Conservation (phyloP, 2,888 invertebrate species). For the Epinotia brunnichana region DNA sequence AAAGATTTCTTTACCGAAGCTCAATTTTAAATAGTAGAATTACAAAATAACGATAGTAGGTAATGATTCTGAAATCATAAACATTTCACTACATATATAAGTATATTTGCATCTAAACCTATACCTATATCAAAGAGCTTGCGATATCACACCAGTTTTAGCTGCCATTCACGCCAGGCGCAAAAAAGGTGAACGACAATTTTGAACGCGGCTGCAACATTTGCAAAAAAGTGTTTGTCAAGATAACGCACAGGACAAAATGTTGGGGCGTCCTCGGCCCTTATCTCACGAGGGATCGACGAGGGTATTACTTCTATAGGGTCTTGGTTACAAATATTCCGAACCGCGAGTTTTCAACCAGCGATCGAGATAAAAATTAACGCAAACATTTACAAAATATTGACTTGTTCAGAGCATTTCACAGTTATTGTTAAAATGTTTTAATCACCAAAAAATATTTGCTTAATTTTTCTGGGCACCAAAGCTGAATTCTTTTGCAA, state of each 20-base stretch:
- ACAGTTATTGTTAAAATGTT: too few relatives aligned
- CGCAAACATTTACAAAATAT: neutral
- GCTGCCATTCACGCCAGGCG: slow-evolving; percentile 12
- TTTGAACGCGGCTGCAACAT: slow-evolving; percentile 30
- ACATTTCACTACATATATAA: neutral
- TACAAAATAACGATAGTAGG: neutral
- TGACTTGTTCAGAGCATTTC: neutral
- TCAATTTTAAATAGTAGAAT: neutral
- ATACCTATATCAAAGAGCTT: neutral
- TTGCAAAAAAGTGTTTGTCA: slow-evolving; percentile 61
- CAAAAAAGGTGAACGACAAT: slow-evolving; percentile 26
- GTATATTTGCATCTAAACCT: neutral
- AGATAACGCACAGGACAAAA: slow-evolving; percentile 67
- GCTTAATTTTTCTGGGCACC: neutral
- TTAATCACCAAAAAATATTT: neutral
- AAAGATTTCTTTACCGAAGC: neutral
- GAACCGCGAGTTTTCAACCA: slow-evolving; percentile 6
- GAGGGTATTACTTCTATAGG: slow-evolving; percentile 51
- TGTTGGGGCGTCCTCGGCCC: slow-evolving; percentile 54
- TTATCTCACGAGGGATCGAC: slow-evolving; percentile 61
- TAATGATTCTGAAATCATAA: neutral
- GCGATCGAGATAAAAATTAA: neutral
- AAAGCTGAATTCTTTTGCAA: neutral
- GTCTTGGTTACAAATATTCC: slow-evolving; percentile 16
- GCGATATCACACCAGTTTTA: slow-evolving; percentile 5